These are phyloP conservation scores for Camponotus pennsylvanicus DNA, from an alignment of 1,140 invertebrate species.

Conservation along the genomic window DNA sequence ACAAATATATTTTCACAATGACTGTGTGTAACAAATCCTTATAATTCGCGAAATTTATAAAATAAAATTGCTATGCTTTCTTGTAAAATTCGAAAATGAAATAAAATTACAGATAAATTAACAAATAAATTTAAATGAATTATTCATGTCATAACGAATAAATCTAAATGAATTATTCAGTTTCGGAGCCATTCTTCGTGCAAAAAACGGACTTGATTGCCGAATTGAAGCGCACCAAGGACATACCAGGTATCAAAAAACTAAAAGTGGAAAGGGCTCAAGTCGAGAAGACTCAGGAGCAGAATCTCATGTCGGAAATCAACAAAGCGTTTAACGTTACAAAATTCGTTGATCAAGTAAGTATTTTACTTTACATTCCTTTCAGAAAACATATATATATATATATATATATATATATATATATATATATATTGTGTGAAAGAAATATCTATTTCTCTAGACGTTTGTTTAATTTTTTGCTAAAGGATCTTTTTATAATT, in stretches of 20 bases:
- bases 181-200: constrained; percentile 90
- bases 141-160: background rate
- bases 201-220: constrained; percentile 95
- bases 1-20: background rate
- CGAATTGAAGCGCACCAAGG: constrained; percentile 95
- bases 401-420: background rate
- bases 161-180: constrained; percentile 76
- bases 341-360: constrained; percentile 95
- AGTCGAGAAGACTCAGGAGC: constrained; percentile 92
- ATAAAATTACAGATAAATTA: no score
- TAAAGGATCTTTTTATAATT: background rate
- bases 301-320: constrained; percentile 93
- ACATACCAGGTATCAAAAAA: constrained; percentile 96
- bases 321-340: constrained; percentile 94
- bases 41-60: constrained; percentile 5
- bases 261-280: constrained; percentile 95
- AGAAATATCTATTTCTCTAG: background rate
- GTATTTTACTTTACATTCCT: constrained; percentile 61
- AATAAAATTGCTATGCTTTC: no score
- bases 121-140: background rate
- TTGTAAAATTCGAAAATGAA: background rate
- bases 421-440: background rate
- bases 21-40: background rate
- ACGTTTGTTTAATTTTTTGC: background rate
- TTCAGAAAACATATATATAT: background rate